Conservation (phyloP, 1,140 invertebrate genomes). For the Formica exsecta region DNA sequence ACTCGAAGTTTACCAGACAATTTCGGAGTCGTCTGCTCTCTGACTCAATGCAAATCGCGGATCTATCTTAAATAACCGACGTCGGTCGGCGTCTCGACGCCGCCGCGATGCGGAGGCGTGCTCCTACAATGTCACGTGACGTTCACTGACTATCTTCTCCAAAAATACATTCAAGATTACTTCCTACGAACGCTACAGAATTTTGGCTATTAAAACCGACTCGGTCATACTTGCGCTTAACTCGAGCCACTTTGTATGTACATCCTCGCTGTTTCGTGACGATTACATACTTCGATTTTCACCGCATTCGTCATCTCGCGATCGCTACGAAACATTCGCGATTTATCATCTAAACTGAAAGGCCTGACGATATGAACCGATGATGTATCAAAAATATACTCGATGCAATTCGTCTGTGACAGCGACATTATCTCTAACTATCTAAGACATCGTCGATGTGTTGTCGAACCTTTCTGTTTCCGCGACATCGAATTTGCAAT, state of each 20-base stretch:
- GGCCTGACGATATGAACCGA: background rate
- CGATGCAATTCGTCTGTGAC: background rate
- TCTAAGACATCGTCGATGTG: background rate
- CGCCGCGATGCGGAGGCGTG: conserved; percentile 17
- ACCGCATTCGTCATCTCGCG: background rate
- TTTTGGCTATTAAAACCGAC: background rate
- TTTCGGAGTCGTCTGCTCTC: conserved; percentile 43
- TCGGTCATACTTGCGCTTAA: background rate
- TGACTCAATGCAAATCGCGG: conserved; percentile 53
- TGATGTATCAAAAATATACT: background rate
- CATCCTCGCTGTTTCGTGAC: background rate
- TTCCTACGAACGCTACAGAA: background rate
- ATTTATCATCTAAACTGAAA: background rate
- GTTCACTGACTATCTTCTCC: conserved; percentile 60
- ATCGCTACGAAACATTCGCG: background rate
- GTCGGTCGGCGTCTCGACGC: background rate
- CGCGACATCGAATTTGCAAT: background rate
- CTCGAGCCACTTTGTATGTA: background rate
- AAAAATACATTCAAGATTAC: conserved; percentile 59
- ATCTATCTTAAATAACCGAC: conserved; percentile 64
- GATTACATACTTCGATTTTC: background rate
- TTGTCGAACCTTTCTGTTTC: background rate
- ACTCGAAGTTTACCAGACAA: conserved; percentile 2
- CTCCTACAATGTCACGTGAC: conserved; percentile 64
- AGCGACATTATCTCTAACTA: background rate